Percentiles rank a stretch among this genome's conserved stretches.
Evolutionary conservation across 2,113 vertebrate genomes (phyloP).

Genomic region (Nothobranchius kuhntae): DNA sequence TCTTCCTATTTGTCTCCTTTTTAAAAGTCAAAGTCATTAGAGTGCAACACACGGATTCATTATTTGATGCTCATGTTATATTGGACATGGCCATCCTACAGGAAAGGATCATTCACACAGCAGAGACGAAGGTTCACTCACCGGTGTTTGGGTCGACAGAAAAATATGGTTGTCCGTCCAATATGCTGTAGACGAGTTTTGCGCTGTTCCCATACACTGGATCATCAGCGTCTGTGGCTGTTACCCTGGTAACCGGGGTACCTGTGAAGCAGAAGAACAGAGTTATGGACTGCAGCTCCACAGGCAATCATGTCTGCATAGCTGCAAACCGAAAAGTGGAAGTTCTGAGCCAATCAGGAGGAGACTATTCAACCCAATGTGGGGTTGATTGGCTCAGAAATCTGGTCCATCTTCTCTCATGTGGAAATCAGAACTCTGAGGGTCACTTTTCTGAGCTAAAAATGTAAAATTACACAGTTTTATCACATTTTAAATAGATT

Average conservation of each 20-base stretch:
- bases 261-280: constrained; percentile 77
- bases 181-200: constrained; percentile 95
- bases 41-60: background rate
- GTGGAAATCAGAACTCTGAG: background rate
- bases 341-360: constrained; percentile 22
- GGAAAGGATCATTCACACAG: too few relatives aligned
- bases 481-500: too few relatives aligned
- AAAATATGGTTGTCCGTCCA: constrained; percentile 98
- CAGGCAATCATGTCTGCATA: constrained; percentile 20
- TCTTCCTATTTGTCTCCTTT: constrained; percentile 11
- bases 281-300: constrained; percentile 9
- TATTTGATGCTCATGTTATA: background rate
- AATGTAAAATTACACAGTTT: background rate
- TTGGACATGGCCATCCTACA: background rate
- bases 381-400: constrained; percentile 34
- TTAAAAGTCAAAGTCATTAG: constrained; percentile 11
- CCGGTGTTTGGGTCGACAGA: constrained; percentile 96
- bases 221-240: constrained; percentile 95
- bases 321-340: background rate
- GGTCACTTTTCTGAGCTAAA: background rate
- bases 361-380: constrained; percentile 10
- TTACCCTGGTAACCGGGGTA: constrained; percentile 93
- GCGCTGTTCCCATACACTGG: constrained; percentile 98
- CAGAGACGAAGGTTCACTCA: constrained; percentile 58
- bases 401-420: background rate